phyloP scores from a whole-genome alignment of 2,797 vertebrate species.

The Peromyscus attwateri region DNA sequence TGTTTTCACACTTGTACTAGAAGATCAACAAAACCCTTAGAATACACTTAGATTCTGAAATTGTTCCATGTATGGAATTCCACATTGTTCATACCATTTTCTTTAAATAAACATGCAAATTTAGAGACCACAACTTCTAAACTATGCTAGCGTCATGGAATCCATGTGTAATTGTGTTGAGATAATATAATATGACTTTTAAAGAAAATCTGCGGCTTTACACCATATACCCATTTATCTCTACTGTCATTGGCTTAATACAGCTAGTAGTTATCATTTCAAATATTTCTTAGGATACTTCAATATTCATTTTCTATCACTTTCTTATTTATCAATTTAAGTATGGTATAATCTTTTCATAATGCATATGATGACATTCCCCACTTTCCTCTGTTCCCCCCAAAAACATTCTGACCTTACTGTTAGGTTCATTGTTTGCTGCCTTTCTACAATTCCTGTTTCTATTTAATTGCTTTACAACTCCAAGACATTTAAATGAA shows the following conservation, averaged over 20 bases:
- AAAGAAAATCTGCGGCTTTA: neutral
- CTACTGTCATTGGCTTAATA: neutral
- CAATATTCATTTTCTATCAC: neutral
- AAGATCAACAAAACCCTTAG: neutral
- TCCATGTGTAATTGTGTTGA: neutral
- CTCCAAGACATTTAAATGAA: neutral
- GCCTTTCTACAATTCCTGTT: neutral
- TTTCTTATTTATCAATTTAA: neutral
- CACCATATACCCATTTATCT: neutral
- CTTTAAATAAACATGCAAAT: neutral
- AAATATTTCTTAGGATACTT: conserved; percentile 11
- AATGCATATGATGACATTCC: neutral
- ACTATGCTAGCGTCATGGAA: neutral
- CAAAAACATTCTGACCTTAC: neutral
- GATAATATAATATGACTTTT: neutral
- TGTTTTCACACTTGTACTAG: neutral
- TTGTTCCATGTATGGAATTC: neutral
- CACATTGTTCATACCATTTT: neutral
- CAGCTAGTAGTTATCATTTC: neutral
- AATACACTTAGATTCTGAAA: conserved; percentile 2
- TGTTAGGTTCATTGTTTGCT: neutral
- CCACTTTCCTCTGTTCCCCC: neutral
- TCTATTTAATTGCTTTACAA: neutral
- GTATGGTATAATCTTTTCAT: neutral
- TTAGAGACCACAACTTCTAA: neutral